A percentile compares a stretch with the other conserved stretches of the same genome.
Evolutionary conservation across 1,140 invertebrate species (phyloP).

Genomic region (Gryllus bimaculatus): DNA sequence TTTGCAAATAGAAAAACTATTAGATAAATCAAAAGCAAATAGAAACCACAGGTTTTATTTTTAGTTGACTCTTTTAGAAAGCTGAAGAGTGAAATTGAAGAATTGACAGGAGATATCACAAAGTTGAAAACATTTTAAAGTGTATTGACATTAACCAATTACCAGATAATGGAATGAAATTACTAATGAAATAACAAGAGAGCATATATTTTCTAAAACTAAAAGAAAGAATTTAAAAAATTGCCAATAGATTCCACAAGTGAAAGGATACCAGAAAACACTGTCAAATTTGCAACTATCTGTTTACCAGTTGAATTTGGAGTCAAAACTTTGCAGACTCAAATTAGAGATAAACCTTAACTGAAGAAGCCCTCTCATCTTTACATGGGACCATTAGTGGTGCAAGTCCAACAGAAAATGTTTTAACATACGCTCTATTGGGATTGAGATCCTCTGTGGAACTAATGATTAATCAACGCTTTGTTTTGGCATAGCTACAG

Average conservation of each 20-base stretch:
- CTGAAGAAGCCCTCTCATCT: slow-evolving; percentile 57
- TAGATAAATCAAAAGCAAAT: background rate
- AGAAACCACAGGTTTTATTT: background rate
- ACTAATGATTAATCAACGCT: slow-evolving; percentile 79
- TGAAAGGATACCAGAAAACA: background rate
- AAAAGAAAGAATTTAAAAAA: background rate
- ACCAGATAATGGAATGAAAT: background rate
- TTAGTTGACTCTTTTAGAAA: background rate
- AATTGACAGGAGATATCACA: background rate
- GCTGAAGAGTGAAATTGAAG: background rate
- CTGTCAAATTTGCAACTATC: no score
- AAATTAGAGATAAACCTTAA: slow-evolving; percentile 50
- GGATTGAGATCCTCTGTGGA: slow-evolving; percentile 44
- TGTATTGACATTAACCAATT: background rate
- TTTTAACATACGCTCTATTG: slow-evolving; percentile 48
- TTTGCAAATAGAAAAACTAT: no score
- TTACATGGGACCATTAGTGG: slow-evolving; percentile 61
- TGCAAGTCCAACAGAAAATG: slow-evolving; percentile 50
- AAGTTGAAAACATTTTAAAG: background rate
- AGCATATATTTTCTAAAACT: background rate
- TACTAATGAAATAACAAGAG: background rate
- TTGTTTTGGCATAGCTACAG: slow-evolving; percentile 83
- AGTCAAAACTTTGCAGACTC: slow-evolving; percentile 44
- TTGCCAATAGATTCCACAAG: background rate
- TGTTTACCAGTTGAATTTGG: no score